Evolutionary conservation across 2,113 vertebrate genomes (phyloP), one percentile per base, ranked within the genome.

Genomic region (Martes martes): DNA sequence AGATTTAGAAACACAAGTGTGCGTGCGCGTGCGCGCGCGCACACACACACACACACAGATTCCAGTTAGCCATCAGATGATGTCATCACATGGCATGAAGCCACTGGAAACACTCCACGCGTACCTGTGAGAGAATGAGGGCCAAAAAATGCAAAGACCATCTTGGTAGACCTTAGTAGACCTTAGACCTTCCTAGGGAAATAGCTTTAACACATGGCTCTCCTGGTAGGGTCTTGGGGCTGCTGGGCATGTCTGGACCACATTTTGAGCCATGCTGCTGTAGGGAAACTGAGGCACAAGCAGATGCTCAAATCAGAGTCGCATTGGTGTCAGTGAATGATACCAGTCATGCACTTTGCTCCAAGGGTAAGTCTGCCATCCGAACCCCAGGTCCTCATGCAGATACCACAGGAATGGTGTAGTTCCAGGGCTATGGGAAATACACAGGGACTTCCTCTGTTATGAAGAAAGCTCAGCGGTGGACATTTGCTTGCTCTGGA

Each of bases 1-100:
- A 52, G 83, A 21, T 31, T 21, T 10, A 11, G 63, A 11, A 26
- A n/a, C 65, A 24, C 42, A 67, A 6, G 19, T 21, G 8, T 7
- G 31, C 24, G 8, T 6, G 31, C 0, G 8, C 10, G 31, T 0
- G 3, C 39, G 26, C 13, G n/a, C 0, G 4, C 71, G n/a, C n/a
- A n/a, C 13, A 47, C 59, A 61, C 59, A 24, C 39, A 11, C 13
- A 50, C 3, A 61, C 59, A 26, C n/a, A 63, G 21, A 9, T 71
- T 39, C 7, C 7, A 19, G 42, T 73, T 23, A 31, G 8, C n/a
- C 31, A 6, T 91, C 23, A 69, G 59, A 65, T 3, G 19, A 57
- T 61, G 1, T 52, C 36, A 14, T 50, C 71, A 36, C 31, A 0
- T 2, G 26, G n/a, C 45, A 24, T 24, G 21, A 81, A 52, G 45